Evolutionary conservation across 2,888 invertebrate species (phyloP), one percentile per base, ranked within the genome.

Genomic region (Griposia aprilina): DNA sequence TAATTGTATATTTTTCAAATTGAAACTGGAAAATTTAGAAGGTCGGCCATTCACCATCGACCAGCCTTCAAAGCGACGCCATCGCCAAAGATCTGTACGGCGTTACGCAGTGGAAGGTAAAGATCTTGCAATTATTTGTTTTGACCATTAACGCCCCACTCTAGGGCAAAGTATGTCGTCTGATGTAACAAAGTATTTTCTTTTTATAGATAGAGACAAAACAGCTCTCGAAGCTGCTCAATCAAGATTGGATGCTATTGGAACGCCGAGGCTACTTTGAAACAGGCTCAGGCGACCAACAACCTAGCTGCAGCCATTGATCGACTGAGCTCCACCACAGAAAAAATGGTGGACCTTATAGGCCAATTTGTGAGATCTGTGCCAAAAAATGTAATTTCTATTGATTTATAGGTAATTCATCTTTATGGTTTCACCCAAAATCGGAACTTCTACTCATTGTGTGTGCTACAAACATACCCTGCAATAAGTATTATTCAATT

Each of bases 61-160:
- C 73, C 67, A 67, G 55, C 73, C 67, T 67, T 55, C 73, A 55
- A 74, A 67, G 45, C 52, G 68, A 17, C 67, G 73, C 67, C 41
- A 3, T 23, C 67, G 73, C 45, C 55, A 67, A 74, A 67, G 23
- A 74, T 67, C 41, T 55, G 17, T 23, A 55, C 55, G 55, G 73
- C 73, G 45, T 55, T 23, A 74, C 10, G 45, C 67, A 67, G 45
- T 11, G 10, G 73, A 67, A 74, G 45, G 68, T 67, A 57, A 67
- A 66, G 52, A 55, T 55, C 41, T 55, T 23, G 15, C 52, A 57
- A 30, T 23, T 66, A 66, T 74, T 74, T 57, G 45, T 45, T 55
- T 30, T 52, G 30, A 67, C 7, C 30, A 67, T 45, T 74, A 48
- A 68, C 23, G 5, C 23, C 45, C 17, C 45, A 74, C 52, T 67